Evolutionary conservation across 2,888 invertebrate species (phyloP).

Genomic region (Xestia ashworthii): DNA sequence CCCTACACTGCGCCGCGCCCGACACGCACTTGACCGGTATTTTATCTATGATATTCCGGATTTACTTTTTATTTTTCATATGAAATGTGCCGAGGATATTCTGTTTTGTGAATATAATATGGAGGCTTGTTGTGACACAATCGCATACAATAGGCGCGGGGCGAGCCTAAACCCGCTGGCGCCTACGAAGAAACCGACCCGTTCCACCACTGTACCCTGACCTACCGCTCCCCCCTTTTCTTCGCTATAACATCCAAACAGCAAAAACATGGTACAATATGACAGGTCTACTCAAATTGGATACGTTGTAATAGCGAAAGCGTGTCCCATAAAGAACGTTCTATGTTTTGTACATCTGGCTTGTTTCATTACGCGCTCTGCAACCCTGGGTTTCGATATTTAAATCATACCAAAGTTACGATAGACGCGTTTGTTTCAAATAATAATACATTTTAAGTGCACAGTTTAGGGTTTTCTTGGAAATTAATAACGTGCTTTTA

Average conservation of each 20-base stretch:
- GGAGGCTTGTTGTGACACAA: constrained; percentile 76
- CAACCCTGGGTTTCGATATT: constrained; percentile 71
- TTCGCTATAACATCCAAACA: constrained; percentile 67
- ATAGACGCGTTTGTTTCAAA: constrained; percentile 43
- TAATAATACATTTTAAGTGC: constrained; percentile 50
- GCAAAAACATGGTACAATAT: constrained; percentile 68
- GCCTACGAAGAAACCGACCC: constrained; percentile 73
- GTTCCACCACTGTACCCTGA: constrained; percentile 71
- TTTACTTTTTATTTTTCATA: constrained; percentile 63
- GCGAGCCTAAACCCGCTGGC: constrained; percentile 74
- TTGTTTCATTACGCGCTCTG: constrained; percentile 82
- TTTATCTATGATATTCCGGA: constrained; percentile 41
- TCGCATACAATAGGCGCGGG: constrained; percentile 76
- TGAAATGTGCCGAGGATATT: constrained; percentile 72
- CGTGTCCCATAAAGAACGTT: constrained; percentile 87
- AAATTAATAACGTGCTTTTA: constrained; percentile 53
- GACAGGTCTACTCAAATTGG: constrained; percentile 80
- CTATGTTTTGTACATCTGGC: constrained; percentile 87
- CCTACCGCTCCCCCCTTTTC: constrained; percentile 64
- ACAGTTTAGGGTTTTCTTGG: constrained; percentile 42
- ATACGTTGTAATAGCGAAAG: constrained; percentile 83
- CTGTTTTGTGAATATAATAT: constrained; percentile 79
- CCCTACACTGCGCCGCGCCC: too few relatives aligned
- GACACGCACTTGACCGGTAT: neutral
- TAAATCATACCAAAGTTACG: constrained; percentile 71